Evolutionary conservation across 2,888 invertebrate genomes (phyloP).

Genomic region (Pinctada fucata): DNA sequence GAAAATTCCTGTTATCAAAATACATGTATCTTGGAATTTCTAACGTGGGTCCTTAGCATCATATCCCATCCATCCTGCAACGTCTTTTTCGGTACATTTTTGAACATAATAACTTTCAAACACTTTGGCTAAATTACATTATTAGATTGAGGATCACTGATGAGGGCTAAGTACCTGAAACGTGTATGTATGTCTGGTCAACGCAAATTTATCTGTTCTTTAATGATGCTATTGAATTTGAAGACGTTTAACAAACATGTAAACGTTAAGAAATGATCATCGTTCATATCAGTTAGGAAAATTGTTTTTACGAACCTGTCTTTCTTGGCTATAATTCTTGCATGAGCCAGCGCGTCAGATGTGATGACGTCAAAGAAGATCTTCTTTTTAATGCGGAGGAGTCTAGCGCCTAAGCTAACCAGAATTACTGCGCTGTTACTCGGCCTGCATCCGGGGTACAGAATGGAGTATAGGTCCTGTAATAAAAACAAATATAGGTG

Average conservation of each 20-base stretch:
- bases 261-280: background rate
- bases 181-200: no score
- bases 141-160: no score
- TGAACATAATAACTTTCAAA: no score
- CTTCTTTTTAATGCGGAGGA: conserved; percentile 57
- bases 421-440: conserved; percentile 44
- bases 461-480: conserved; percentile 57
- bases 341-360: conserved; percentile 55
- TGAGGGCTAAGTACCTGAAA: no score
- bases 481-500: conserved; percentile 3
- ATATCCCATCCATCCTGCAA: no score
- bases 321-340: conserved; percentile 52
- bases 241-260: background rate
- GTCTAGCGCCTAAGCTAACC: conserved; percentile 61
- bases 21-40: no score
- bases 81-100: no score
- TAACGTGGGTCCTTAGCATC: no score
- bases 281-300: background rate
- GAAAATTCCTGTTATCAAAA: no score
- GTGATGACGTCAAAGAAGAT: conserved; percentile 56
- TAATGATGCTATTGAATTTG: background rate
- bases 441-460: conserved; percentile 33
- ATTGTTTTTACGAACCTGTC: conserved; percentile 47
- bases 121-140: no score
- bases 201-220: no score